Evolutionary conservation across 2,888 invertebrate species (phyloP).

Genomic region (Nomada hirtipes): DNA sequence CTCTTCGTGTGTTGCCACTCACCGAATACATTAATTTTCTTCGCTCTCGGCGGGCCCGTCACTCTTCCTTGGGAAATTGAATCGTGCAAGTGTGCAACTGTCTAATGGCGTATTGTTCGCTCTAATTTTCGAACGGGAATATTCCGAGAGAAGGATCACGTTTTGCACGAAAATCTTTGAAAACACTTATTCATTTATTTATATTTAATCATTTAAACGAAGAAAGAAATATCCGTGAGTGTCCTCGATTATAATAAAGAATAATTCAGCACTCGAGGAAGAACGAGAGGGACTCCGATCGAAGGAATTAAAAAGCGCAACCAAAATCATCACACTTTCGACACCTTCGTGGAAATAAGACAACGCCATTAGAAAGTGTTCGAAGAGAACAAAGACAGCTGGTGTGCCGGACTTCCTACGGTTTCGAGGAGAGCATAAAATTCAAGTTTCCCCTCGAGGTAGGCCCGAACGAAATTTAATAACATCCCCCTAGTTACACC

Average conservation of each 20-base stretch:
- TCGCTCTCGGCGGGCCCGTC: background rate
- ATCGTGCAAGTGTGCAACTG: slow-evolving; percentile 1
- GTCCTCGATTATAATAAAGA: too few species aligned
- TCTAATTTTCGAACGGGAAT: background rate
- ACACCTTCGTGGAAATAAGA: background rate
- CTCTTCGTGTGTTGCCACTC: slow-evolving; percentile 65
- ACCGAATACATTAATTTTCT: slow-evolving; percentile 65
- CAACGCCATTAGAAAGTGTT: background rate
- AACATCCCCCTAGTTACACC: slow-evolving; percentile 85
- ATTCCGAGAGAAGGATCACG: too few species aligned
- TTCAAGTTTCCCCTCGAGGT: slow-evolving; percentile 80
- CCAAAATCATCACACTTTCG: too few species aligned
- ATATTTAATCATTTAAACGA: too few species aligned
- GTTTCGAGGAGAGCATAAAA: slow-evolving; percentile 78
- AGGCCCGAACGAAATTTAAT: slow-evolving; percentile 84
- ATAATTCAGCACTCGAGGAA: too few species aligned
- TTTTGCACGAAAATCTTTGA: too few species aligned
- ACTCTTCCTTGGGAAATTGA: slow-evolving; percentile 31
- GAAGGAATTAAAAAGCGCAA: background rate
- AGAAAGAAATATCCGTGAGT: too few species aligned
- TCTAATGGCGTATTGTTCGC: background rate
- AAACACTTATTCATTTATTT: too few species aligned
- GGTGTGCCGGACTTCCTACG: slow-evolving; percentile 65
- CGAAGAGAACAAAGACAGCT: slow-evolving; percentile 9
- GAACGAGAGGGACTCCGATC: background rate